These are phyloP conservation scores for Heliconius hermathena DNA, from an alignment of 1,140 invertebrate genomes.

Conservation along the genomic window DNA sequence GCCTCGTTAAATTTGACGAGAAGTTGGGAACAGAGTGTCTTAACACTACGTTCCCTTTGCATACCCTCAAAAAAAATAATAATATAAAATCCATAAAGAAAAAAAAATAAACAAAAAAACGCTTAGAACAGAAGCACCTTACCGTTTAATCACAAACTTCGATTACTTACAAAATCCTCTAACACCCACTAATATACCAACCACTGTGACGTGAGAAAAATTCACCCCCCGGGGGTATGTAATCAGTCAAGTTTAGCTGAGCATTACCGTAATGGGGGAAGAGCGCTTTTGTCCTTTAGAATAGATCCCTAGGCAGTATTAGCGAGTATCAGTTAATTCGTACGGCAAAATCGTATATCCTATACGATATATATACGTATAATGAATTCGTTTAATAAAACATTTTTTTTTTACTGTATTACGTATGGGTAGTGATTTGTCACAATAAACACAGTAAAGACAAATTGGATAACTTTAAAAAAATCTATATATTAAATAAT, in stretches of 20 bases:
- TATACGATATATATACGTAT: too few relatives aligned
- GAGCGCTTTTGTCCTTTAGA: constrained; percentile 57
- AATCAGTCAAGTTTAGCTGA: constrained; percentile 75
- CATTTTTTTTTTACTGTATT: background rate
- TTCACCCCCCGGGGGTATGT: constrained; percentile 56
- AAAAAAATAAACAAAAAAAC: constrained; percentile 17
- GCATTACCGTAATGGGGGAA: constrained; percentile 66
- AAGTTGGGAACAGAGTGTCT: too few relatives aligned
- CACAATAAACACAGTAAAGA: background rate
- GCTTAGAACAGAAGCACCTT: constrained; percentile 18
- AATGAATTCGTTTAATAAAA: constrained; percentile 26
- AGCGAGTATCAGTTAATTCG: constrained; percentile 43
- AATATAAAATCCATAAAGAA: background rate
- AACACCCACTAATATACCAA: constrained; percentile 61
- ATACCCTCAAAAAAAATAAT: too few relatives aligned
- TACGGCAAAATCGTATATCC: constrained; percentile 35
- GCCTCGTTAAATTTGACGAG: too few relatives aligned
- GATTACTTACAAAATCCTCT: constrained; percentile 52
- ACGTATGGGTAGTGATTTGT: constrained; percentile 3
- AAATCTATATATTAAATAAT: background rate
- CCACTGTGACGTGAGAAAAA: constrained; percentile 63
- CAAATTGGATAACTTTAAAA: background rate
- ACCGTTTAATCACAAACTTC: constrained; percentile 41
- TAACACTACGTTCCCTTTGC: too few relatives aligned
- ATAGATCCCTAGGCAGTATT: constrained; percentile 42